phyloP scores from a whole-genome alignment of 2,888 invertebrate species.

The Patella depressa region DNA sequence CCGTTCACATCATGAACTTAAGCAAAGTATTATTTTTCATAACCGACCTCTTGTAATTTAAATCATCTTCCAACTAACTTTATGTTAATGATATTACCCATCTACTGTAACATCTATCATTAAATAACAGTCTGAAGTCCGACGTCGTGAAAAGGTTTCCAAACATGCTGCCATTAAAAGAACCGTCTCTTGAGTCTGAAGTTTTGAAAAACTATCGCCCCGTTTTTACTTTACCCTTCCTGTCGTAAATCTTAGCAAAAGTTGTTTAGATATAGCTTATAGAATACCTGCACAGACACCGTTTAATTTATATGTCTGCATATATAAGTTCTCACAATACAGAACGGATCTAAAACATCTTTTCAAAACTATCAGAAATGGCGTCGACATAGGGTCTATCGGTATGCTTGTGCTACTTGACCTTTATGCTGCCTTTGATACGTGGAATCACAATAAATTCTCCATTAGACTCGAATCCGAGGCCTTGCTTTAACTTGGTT shows the following conservation, averaged over 20 bases:
- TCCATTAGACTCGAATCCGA: too few relatives aligned
- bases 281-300: too few relatives aligned
- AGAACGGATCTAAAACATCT: neutral
- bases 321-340: too few relatives aligned
- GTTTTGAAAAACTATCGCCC: neutral
- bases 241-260: neutral
- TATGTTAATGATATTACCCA: neutral
- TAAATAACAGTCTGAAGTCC: neutral
- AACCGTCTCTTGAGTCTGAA: neutral
- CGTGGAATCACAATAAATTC: too few relatives aligned
- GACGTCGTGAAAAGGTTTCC: neutral
- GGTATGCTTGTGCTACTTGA: neutral
- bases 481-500: neutral
- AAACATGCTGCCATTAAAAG: neutral
- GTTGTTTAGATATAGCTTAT: neutral
- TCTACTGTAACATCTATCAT: neutral
- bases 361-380: neutral
- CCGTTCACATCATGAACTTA: neutral
- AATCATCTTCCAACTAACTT: neutral
- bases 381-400: neutral
- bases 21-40: neutral
- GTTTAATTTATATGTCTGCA: too few relatives aligned
- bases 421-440: too few relatives aligned
- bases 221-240: neutral
- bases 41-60: neutral